Conservation (phyloP, 2,113 vertebrate species). For the Eretmochelys imbricata region DNA sequence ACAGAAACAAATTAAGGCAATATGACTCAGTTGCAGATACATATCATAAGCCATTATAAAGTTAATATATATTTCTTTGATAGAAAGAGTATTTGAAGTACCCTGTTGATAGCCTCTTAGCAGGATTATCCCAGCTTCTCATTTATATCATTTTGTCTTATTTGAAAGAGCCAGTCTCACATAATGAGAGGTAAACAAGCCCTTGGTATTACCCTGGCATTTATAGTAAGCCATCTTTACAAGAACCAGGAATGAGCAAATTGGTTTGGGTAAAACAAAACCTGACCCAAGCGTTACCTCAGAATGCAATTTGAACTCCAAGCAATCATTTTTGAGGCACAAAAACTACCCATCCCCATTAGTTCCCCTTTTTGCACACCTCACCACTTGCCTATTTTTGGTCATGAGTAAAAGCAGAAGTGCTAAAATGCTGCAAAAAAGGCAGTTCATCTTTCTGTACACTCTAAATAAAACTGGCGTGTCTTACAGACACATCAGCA, state of each 20-base stretch:
- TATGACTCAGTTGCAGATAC: constrained; percentile 58
- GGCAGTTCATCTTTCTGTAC: not conserved
- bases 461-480: not conserved
- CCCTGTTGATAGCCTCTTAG: not conserved
- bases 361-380: not conserved
- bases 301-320: not conserved
- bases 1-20: constrained; percentile 63
- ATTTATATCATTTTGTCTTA: constrained; percentile 44
- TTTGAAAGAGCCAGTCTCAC: constrained; percentile 17
- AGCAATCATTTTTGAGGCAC: not conserved
- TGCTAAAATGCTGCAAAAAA: not conserved
- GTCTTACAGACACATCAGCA: not conserved
- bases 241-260: not conserved
- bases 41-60: constrained; percentile 34
- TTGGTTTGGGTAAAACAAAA: not conserved
- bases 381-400: not conserved
- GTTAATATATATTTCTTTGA: constrained; percentile 62
- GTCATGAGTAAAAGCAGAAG: not conserved
- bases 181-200: constrained; percentile 7
- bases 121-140: constrained; percentile 25
- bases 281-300: not conserved
- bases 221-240: not conserved
- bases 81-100: constrained; percentile 56
- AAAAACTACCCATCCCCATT: not conserved
- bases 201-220: not conserved